Base-by-base conservation (phyloP, 2,888 invertebrate genomes). In the Stenodema calcarata region DNA sequence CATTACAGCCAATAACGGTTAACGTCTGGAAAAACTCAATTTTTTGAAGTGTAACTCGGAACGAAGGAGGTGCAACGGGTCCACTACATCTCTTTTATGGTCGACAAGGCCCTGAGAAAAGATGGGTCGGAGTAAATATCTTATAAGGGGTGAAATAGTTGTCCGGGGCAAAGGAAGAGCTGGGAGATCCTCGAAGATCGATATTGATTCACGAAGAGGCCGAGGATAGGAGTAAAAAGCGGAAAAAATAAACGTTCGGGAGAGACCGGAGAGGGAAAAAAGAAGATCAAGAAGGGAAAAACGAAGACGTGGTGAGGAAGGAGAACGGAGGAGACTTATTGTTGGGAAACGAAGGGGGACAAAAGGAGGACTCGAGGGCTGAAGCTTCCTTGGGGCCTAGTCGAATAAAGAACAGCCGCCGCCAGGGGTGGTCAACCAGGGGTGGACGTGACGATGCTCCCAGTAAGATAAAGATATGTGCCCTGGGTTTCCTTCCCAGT, bases 81-180 rank as follows among this genome's bases (percentile, higher is more conserved):
- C 80, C 47, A 80, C 47, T 80, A 80, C 50, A 54, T 54, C 80
- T 80, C 44, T 78, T 50, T 80, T 80, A 80, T 80, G 80, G 80
- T 80, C 54, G 27, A 30, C 3, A n/a, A 30, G 14, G 54, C 80
- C 23, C 44, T 7, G 42, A n/a, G n/a, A 76, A 76, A 42, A 42
- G 16, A 76, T 41, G 76, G 11, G 18, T 44, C 78, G 80, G 30
- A 80, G 80, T 80, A 80, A 80, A 80, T 80, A 80, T 80, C 80
- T 50, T 47, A 78, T 78, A 47, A 78, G 80, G 50, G 50, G 28
- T 47, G 80, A 80, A 80, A 80, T 80, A 80, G 80, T 80, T 80
- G 80, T 80, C 30, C 50, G 27, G 62, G 18, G 23, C 23, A 23
- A 9, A 62, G 62, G 62, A 23, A 50, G 50, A 47, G 27, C 18